These are phyloP conservation scores for Rotaria socialis DNA, from an alignment of 2,888 invertebrate genomes.

Conservation along the genomic window DNA sequence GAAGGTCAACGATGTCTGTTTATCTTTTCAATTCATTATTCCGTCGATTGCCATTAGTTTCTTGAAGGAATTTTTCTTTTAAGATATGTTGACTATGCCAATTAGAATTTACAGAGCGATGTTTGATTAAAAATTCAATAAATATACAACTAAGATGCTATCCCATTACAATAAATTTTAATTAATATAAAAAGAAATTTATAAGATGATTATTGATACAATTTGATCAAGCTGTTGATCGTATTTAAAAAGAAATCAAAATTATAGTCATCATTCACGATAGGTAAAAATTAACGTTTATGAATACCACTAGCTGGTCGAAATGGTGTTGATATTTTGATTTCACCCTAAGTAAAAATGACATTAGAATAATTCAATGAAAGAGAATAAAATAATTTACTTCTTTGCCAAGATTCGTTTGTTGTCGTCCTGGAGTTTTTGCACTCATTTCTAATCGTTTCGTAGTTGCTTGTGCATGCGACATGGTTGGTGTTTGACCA, in stretches of 20 bases:
- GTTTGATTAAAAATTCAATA: too few species aligned
- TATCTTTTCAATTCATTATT: too few species aligned
- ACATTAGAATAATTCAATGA: too few species aligned
- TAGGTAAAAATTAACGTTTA: not conserved
- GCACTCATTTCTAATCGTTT: not conserved
- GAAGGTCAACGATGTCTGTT: too few species aligned
- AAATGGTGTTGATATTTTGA: constrained; percentile 20
- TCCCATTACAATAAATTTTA: not conserved
- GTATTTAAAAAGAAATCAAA: not conserved
- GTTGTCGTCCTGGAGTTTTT: constrained; percentile 22
- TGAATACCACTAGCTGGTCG: not conserved
- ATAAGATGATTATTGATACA: constrained; percentile 19
- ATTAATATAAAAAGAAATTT: constrained; percentile 26
- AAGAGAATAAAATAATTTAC: not conserved
- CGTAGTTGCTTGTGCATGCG: not conserved
- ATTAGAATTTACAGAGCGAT: too few species aligned
- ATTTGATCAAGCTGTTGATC: constrained; percentile 14
- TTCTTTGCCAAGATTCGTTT: not conserved
- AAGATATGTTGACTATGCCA: too few species aligned
- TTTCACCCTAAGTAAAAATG: not conserved
- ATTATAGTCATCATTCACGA: not conserved
- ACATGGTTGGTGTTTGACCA: constrained; percentile 20
- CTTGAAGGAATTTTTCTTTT: too few species aligned
- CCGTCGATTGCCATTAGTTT: too few species aligned
- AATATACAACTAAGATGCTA: not conserved